Conservation (phyloP, 2,888 invertebrate genomes). For the Mesorhabditis belari region DNA sequence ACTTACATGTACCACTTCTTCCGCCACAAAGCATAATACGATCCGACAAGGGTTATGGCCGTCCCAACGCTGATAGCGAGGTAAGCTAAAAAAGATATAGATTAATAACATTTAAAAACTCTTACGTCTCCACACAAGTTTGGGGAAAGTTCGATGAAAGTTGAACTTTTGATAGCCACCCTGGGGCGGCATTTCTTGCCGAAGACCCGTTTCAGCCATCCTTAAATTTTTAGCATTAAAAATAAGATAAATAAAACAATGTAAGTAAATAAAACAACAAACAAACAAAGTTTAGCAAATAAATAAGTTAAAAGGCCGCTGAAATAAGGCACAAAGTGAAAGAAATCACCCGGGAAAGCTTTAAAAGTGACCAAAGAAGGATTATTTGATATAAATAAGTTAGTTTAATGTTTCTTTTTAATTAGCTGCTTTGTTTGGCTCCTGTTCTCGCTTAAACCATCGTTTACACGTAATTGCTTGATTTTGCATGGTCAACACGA, state of each 20-base stretch:
- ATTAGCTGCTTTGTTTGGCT: background rate
- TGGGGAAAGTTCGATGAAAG: conserved; percentile 53
- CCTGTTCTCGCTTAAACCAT: conserved; percentile 40
- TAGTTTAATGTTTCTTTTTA: background rate
- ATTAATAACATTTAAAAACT: conserved; percentile 2
- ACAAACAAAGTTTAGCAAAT: background rate
- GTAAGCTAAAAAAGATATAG: background rate
- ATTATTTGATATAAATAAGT: background rate
- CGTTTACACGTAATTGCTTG: conserved; percentile 43
- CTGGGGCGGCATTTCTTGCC: conserved; percentile 84
- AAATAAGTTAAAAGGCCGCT: too few relatives aligned
- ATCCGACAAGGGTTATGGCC: background rate
- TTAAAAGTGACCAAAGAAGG: background rate
- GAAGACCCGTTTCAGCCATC: conserved; percentile 14
- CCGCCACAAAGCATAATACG: background rate
- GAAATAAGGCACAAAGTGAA: background rate
- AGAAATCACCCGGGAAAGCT: background rate
- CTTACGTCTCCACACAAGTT: conserved; percentile 48
- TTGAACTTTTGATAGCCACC: conserved; percentile 78
- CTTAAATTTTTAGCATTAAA: background rate
- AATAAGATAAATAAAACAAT: background rate
- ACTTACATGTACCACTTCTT: background rate
- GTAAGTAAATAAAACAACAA: background rate
- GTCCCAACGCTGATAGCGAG: background rate
- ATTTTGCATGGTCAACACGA: conserved; percentile 47